phyloP scores from a whole-genome alignment of 23 tunicate species.

The Ciona savignyi region DNA sequence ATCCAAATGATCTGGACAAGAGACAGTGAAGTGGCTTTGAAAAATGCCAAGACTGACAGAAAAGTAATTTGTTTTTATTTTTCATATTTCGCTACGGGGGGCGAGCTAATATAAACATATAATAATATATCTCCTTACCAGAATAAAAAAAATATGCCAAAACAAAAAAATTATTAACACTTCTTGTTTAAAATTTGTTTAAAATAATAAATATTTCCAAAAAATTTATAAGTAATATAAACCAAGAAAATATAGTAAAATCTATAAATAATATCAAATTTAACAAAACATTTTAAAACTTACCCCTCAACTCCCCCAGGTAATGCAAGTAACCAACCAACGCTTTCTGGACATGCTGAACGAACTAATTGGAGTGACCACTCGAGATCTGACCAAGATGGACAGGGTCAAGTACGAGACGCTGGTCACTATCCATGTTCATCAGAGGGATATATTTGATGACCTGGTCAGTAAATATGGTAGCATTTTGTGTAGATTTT shows the following conservation, averaged over 20 bases:
- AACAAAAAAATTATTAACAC: no score
- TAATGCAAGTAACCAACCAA: slow-evolving; percentile 85
- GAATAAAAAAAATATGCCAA: no score
- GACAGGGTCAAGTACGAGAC: slow-evolving; percentile 95
- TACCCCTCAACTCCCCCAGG: slow-evolving; percentile 25
- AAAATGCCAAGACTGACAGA: slow-evolving; percentile 81
- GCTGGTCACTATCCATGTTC: slow-evolving; percentile 96
- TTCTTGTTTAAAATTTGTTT: no score
- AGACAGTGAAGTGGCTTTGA: slow-evolving; percentile 83
- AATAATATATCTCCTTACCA: no score
- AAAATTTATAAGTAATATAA: no score
- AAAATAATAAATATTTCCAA: no score
- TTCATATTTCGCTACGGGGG: no score
- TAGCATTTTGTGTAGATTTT: no score
- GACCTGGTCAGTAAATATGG: slow-evolving; percentile 57
- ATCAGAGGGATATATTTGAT: slow-evolving; percentile 96
- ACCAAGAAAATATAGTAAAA: no score
- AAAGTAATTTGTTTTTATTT: slow-evolving; percentile 26
- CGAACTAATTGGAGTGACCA: slow-evolving; percentile 83
- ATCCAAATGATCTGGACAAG: slow-evolving; percentile 98
- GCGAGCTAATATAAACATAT: no score
- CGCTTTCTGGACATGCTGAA: slow-evolving; percentile 84
- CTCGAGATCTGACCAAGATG: slow-evolving; percentile 86
- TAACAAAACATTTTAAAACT: no score
- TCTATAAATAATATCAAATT: no score